Conservation (phyloP, 2,113 vertebrate genomes). For the Phaetusa simplex region DNA sequence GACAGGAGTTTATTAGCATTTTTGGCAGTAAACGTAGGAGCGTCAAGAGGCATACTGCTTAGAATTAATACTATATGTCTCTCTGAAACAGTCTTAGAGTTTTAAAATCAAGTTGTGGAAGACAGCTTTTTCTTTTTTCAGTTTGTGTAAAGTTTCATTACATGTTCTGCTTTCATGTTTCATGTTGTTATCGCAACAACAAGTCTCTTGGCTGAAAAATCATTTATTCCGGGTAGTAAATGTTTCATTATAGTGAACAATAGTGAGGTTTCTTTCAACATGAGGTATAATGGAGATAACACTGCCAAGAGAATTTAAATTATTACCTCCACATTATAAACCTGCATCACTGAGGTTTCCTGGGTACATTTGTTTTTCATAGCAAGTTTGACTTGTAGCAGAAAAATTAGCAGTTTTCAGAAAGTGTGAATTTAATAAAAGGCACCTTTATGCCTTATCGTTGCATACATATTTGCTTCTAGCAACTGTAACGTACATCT, state of each 20-base stretch:
- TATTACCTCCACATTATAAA: background rate
- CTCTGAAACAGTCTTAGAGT: background rate
- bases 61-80: background rate
- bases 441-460: background rate
- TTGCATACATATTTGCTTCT: background rate
- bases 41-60: background rate
- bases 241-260: slow-evolving; percentile 17
- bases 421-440: background rate
- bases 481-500: background rate
- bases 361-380: background rate
- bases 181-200: background rate
- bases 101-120: background rate
- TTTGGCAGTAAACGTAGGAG: background rate
- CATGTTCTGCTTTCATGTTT: background rate
- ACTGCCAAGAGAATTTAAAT: background rate
- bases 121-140: background rate
- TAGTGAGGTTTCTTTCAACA: background rate
- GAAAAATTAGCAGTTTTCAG: slow-evolving; percentile 7
- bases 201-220: slow-evolving; percentile 34
- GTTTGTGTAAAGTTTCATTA: background rate
- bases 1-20: background rate
- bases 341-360: background rate
- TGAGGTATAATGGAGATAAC: background rate
- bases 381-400: background rate
- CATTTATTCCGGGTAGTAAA: background rate